Evolutionary conservation across 2,113 vertebrate species (phyloP).

Genomic region (Chitala chitala): DNA sequence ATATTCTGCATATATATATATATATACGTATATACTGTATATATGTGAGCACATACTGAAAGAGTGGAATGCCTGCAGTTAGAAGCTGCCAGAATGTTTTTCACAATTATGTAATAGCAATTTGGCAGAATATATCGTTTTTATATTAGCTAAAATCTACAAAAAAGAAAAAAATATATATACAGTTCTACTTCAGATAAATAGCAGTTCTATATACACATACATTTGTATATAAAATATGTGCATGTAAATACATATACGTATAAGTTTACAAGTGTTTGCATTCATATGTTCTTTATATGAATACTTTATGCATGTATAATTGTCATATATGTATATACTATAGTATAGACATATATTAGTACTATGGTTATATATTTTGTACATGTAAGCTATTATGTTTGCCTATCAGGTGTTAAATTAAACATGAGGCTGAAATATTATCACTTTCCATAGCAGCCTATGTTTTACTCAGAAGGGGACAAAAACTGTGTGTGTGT

Average conservation of each 20-base stretch:
- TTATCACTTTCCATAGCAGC: constrained; percentile 72
- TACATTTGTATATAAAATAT: constrained; percentile 71
- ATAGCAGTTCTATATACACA: constrained; percentile 79
- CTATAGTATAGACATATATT: constrained; percentile 93
- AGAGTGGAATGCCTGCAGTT: constrained; percentile 84
- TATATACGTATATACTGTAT: constrained; percentile 42
- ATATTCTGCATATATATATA: background rate
- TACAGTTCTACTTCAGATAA: constrained; percentile 92
- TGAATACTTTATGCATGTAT: constrained; percentile 80
- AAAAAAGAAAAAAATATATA: too few species aligned
- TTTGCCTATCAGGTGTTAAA: constrained; percentile 66
- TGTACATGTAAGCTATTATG: constrained; percentile 54
- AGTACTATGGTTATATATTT: constrained; percentile 69
- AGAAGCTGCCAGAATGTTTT: constrained; percentile 78
- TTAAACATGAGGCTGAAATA: constrained; percentile 74
- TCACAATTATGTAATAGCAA: constrained; percentile 68
- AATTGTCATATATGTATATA: constrained; percentile 82
- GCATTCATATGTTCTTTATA: constrained; percentile 65
- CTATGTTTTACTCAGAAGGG: constrained; percentile 48
- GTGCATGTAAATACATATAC: constrained; percentile 67
- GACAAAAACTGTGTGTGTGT: constrained; percentile 18
- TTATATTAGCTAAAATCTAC: constrained; percentile 95
- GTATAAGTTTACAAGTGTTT: constrained; percentile 68
- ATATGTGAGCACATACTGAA: constrained; percentile 59
- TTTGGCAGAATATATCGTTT: constrained; percentile 80